Base-by-base conservation (phyloP, 1,140 invertebrate species). In the Zaprionus capensis region DNA sequence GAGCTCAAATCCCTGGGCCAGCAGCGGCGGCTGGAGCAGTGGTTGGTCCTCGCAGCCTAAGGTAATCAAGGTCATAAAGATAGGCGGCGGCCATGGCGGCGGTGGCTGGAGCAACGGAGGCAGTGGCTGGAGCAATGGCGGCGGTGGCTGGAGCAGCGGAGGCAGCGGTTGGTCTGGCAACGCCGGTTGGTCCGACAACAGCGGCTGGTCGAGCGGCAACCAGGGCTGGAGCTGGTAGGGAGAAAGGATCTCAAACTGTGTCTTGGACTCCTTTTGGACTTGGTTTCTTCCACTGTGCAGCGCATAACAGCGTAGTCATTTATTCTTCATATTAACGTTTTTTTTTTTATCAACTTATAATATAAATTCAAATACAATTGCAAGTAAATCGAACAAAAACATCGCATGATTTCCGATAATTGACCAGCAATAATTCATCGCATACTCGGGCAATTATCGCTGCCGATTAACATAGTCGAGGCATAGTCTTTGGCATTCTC, bases 51-150 rank as follows among this genome's bases (percentile, higher is more conserved):
- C 46, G 6, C 53, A 56, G 53, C 53, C 53, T 4, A 14, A 56
- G 70, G 34, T 36, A 5, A 34, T 58, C 15, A 58, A 58, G 31
- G 31, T 58, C 26, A 36, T 58, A 2, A 58, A 22, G 46, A 51
- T 51, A 2, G 46, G 46, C 70, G 28, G 69, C 15, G 20, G 64
- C 28, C n/a, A 61, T 12, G 82, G 78, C 38, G 20, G 64, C 28
- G 20, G 64, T 12, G 82, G 78, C 38, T 86, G 82, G 82, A 51
- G 26, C n/a, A 65, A 31, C 5, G 68, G 73, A 12, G 59, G 65
- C 14, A 17, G 62, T 24, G 83, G 78, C 57, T 86, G 83, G 83
- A 44, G 38, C 12, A 62, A 69, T 20, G 57, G 56, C 28, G n/a
- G 74, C 5, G 44, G 65, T 12, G 64, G 59, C 55, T 57, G 65